These are phyloP conservation scores for Pangasianodon gigas DNA, from an alignment of 2,113 vertebrate genomes.

Conservation along the genomic window DNA sequence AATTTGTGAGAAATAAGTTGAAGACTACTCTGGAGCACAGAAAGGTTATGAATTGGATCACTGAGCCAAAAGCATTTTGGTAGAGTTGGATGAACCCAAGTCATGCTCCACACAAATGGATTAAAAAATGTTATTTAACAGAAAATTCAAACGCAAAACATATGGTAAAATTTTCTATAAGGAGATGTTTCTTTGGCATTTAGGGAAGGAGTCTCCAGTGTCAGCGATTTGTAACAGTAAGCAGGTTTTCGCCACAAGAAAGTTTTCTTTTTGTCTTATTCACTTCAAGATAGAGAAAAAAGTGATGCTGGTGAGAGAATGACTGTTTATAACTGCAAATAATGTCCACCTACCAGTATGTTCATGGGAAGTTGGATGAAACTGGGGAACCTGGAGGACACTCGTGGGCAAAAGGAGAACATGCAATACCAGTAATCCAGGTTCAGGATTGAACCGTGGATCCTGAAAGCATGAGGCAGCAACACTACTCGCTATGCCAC, in stretches of 20 bases:
- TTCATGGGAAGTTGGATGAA: background rate
- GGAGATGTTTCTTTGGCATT: background rate
- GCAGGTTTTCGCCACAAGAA: background rate
- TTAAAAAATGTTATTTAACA: background rate
- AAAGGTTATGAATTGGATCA: constrained; percentile 25
- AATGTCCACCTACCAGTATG: background rate
- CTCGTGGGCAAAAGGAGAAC: background rate
- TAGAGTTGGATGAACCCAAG: background rate
- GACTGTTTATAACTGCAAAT: background rate
- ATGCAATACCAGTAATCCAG: background rate
- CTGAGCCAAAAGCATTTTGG: constrained; percentile 2
- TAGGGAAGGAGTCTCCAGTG: background rate
- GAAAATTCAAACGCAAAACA: background rate
- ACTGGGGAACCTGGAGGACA: background rate
- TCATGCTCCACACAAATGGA: background rate
- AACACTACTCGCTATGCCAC: background rate
- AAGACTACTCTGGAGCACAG: background rate
- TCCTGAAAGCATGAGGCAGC: background rate
- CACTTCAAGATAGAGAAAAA: background rate
- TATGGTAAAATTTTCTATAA: background rate
- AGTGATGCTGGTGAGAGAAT: background rate
- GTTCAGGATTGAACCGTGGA: background rate
- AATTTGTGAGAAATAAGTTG: background rate
- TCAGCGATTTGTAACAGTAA: background rate
- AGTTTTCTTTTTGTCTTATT: background rate